Conservation (phyloP, 2,113 vertebrate genomes). For the Smithornis capensis region DNA sequence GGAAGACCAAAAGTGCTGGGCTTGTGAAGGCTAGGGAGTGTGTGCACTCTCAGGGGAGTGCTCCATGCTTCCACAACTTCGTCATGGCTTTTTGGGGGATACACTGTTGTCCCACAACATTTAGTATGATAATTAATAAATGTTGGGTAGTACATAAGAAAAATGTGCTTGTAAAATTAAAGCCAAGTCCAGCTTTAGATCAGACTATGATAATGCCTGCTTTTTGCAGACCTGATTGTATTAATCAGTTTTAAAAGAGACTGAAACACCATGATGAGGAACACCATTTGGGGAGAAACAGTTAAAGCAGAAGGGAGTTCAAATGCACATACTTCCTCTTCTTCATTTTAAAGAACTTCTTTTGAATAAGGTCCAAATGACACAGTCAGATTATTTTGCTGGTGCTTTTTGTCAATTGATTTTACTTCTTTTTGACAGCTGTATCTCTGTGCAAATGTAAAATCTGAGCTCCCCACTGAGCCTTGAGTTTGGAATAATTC, state of each 20-base stretch:
- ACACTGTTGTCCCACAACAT: neutral
- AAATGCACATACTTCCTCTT: neutral
- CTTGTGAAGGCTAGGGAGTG: neutral
- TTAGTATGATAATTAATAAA: neutral
- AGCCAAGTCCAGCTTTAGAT: neutral
- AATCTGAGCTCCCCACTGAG: constrained; percentile 36
- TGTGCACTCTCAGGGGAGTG: neutral
- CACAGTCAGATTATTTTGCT: neutral
- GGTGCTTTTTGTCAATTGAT: constrained; percentile 1
- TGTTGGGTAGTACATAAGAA: neutral
- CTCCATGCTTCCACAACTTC: accelerated
- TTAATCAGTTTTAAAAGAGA: neutral
- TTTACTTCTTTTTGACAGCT: constrained; percentile 39
- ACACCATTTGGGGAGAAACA: neutral
- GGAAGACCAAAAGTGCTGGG: neutral
- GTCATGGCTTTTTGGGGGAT: neutral
- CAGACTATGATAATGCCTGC: neutral
- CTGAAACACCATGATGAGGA: neutral
- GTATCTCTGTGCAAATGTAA: neutral
- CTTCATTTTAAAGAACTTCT: neutral
- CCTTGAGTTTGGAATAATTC: constrained; percentile 47
- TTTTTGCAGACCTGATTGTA: neutral
- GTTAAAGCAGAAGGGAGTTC: neutral
- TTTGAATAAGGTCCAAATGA: constrained; percentile 2
- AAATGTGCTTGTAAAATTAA: neutral